Evolutionary conservation across 2,113 vertebrate species (phyloP).

Genomic region (Octodon degus): DNA sequence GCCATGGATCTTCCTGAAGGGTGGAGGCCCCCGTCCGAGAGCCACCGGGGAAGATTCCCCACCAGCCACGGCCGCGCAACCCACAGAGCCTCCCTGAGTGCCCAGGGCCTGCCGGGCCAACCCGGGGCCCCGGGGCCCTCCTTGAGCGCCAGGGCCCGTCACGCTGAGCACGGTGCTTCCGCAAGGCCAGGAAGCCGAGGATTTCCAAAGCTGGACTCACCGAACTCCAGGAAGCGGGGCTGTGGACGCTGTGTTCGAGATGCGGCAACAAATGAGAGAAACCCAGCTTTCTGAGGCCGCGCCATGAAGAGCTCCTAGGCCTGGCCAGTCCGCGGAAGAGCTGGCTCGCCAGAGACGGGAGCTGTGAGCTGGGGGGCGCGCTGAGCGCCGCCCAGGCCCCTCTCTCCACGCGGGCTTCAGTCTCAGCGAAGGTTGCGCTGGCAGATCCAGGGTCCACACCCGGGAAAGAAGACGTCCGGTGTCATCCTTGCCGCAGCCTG

Average conservation of each 20-base stretch:
- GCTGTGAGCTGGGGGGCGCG: accelerated
- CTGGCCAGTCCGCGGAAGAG: background rate
- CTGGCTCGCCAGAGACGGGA: accelerated
- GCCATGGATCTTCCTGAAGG: too few relatives aligned
- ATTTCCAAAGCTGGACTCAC: background rate
- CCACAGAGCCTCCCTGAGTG: accelerated
- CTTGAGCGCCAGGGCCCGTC: accelerated
- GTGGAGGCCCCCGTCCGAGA: background rate
- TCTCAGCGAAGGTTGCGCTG: background rate
- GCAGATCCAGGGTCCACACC: too few relatives aligned
- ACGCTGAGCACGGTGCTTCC: background rate
- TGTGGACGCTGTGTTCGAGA: too few relatives aligned
- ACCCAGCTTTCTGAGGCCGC: too few relatives aligned
- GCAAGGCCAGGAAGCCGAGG: too few relatives aligned
- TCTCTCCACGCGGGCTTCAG: accelerated
- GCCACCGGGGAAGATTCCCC: background rate
- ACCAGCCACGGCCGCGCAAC: background rate
- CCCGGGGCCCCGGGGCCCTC: background rate
- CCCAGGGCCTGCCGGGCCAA: accelerated
- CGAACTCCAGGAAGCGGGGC: too few relatives aligned
- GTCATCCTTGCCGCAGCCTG: accelerated
- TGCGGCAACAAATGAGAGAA: accelerated
- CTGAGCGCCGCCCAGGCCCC: accelerated
- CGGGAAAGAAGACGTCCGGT: background rate
- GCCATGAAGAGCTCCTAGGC: accelerated